phyloP scores from a whole-genome alignment of 2,888 invertebrate species.

The Drosophila dives region DNA sequence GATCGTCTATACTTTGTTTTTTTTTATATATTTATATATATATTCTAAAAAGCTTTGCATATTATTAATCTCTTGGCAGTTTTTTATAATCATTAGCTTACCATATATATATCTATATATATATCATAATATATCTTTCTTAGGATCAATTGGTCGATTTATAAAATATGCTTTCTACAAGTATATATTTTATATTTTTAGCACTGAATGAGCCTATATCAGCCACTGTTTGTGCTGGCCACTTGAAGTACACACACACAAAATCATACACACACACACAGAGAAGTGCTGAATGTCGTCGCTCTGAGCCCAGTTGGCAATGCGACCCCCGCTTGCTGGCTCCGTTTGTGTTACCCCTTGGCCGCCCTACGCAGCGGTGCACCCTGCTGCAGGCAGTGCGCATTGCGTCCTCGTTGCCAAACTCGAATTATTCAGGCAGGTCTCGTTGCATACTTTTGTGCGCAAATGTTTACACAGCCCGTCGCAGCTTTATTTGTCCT shows the following conservation, averaged over 20 bases:
- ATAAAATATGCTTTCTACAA: not conserved
- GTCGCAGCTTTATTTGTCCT: constrained; percentile 46
- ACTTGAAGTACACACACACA: constrained; percentile 43
- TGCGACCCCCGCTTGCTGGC: not conserved
- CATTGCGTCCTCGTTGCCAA: constrained; percentile 55
- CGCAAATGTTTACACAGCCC: constrained; percentile 77
- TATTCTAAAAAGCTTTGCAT: too few relatives aligned
- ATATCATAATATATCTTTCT: not conserved
- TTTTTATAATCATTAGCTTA: too few relatives aligned
- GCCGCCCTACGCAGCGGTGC: not conserved
- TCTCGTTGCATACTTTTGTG: constrained; percentile 78
- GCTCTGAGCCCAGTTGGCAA: constrained; percentile 37
- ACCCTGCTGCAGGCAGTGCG: constrained; percentile 29
- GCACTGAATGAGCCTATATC: not conserved
- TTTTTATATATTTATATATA: too few relatives aligned
- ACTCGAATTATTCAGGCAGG: constrained; percentile 72
- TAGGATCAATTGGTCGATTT: not conserved
- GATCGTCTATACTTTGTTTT: not conserved
- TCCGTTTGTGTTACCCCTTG: too few relatives aligned
- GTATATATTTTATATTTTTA: not conserved
- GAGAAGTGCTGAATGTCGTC: constrained; percentile 35
- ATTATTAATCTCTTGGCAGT: not conserved
- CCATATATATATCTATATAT: too few relatives aligned
- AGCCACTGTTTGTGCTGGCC: constrained; percentile 47
- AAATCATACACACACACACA: constrained; percentile 10